A percentile compares a stretch with the other conserved stretches of the same genome.
phyloP scores from a whole-genome alignment of 35 echinoderm and acorn worm genomes.

The Patiria miniata region DNA sequence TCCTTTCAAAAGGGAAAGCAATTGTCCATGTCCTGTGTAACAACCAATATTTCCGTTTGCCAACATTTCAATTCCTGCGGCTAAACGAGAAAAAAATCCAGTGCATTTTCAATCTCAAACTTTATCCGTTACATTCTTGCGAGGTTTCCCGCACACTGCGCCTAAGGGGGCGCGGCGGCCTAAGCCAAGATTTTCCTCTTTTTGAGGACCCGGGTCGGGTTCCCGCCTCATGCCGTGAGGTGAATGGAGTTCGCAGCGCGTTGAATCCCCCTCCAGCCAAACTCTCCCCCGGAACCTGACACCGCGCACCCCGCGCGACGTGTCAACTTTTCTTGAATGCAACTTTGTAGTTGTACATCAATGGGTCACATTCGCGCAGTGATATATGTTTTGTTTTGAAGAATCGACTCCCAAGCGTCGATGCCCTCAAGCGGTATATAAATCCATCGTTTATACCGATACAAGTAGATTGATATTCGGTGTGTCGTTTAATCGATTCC shows the following conservation, averaged over 20 bases:
- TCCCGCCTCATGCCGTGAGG: conserved; percentile 21
- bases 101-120: no score
- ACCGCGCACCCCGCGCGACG: no score
- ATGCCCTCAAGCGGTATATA: not conserved
- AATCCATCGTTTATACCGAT: not conserved
- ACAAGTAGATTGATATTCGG: not conserved
- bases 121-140: not conserved
- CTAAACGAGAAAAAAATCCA: no score
- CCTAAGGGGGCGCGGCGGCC: not conserved
- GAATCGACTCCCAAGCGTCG: conserved; percentile 8
- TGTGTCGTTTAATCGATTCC: not conserved
- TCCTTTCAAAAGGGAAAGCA: no score
- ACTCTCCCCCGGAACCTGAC: not conserved
- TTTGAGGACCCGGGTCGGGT: conserved; percentile 5
- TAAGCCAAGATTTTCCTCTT: not conserved
- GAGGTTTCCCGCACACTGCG: not conserved
- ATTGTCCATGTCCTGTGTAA: no score
- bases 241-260: conserved; percentile 9
- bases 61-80: no score
- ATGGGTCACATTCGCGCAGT: no score
- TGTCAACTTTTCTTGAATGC: no score
- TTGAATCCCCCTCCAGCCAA: not conserved
- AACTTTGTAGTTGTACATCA: no score
- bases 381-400: no score
- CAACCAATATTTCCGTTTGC: no score